These are phyloP conservation scores for Oceanites oceanicus DNA, from an alignment of 2,113 vertebrate species.

Conservation along the genomic window DNA sequence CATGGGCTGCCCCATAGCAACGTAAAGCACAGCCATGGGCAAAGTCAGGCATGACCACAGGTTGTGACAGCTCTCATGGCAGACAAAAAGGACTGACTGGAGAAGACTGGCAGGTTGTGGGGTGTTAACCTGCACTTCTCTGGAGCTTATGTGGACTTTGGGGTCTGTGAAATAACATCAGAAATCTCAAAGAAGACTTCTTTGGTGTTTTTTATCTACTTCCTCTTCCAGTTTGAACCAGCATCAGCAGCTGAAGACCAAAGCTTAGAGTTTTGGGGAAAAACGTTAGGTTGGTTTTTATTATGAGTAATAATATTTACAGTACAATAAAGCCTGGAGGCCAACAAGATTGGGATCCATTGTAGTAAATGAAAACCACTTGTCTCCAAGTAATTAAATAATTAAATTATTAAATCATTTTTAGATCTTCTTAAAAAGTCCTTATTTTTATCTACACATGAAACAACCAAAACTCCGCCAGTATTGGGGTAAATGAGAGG, in stretches of 20 bases:
- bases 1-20: background rate
- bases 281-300: slow-evolving; percentile 19
- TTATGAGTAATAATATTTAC: slow-evolving; percentile 64
- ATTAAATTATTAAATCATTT: slow-evolving; percentile 49
- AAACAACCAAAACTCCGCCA: slow-evolving; percentile 12
- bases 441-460: slow-evolving; percentile 28
- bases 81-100: background rate
- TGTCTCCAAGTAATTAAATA: slow-evolving; percentile 60
- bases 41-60: background rate
- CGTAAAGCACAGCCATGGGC: background rate
- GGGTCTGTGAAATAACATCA: background rate
- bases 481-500: background rate
- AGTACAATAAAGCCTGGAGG: slow-evolving; percentile 50
- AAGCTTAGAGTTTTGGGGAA: slow-evolving; percentile 12
- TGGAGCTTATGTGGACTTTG: background rate
- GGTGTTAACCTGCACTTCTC: background rate
- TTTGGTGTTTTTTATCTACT: background rate
- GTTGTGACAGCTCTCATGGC: background rate
- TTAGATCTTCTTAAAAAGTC: slow-evolving; percentile 40
- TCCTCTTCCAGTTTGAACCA: background rate
- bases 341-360: slow-evolving; percentile 53
- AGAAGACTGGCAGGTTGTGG: background rate
- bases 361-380: slow-evolving; percentile 54
- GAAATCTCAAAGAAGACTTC: background rate
- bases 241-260: background rate